These are phyloP conservation scores for Spisula subtruncata DNA, from an alignment of 2,888 invertebrate genomes.

Conservation along the genomic window DNA sequence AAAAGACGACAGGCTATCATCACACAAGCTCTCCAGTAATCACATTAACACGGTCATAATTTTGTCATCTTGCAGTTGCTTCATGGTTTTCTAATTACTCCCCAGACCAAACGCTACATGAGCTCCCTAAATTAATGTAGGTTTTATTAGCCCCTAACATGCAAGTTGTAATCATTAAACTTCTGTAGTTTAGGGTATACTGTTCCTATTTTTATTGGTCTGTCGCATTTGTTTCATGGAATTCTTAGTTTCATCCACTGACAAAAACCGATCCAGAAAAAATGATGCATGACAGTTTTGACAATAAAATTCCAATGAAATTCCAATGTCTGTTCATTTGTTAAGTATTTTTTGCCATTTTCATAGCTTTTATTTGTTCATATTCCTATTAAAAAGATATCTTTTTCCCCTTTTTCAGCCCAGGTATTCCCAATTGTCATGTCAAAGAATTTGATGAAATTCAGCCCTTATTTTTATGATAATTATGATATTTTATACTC, in stretches of 20 bases:
- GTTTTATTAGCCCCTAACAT: conserved; percentile 55
- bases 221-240: background rate
- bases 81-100: conserved; percentile 49
- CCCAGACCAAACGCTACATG: conserved; percentile 25
- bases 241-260: background rate
- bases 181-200: background rate
- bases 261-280: background rate
- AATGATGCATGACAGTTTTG: background rate
- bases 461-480: no score
- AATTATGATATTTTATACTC: no score
- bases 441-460: no score
- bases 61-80: conserved; percentile 40
- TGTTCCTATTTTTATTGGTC: background rate
- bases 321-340: background rate
- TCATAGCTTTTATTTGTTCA: no score
- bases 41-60: conserved; percentile 55
- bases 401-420: no score
- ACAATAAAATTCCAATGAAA: background rate
- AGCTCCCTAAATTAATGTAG: conserved; percentile 40
- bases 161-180: conserved; percentile 24
- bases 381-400: no score
- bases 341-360: background rate
- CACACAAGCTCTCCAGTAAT: conserved; percentile 33
- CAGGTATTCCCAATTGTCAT: no score
- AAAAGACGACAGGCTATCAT: conserved; percentile 9